Conservation (phyloP, 2,797 vertebrate genomes). For the Xiphophorus birchmanni region DNA sequence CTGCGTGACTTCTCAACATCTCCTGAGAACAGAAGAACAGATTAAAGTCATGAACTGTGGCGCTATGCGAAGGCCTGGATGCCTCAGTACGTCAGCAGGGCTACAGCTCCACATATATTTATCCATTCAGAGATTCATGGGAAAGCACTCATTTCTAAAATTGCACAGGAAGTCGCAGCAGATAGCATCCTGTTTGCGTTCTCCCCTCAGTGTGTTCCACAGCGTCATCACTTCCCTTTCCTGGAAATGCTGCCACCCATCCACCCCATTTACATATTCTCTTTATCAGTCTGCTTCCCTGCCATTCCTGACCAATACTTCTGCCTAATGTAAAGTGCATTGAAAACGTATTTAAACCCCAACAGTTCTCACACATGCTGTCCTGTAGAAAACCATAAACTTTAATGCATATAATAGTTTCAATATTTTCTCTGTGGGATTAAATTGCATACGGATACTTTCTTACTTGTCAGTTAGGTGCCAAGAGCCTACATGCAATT, state of each 20-base stretch:
- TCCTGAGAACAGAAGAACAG: constrained; percentile 64
- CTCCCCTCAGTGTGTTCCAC: constrained; percentile 72
- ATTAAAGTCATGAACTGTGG: constrained; percentile 26
- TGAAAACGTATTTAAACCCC: neutral
- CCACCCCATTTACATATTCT: constrained; percentile 71
- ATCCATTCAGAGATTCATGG: constrained; percentile 67
- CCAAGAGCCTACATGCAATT: neutral
- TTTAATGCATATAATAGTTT: neutral
- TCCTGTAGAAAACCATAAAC: neutral
- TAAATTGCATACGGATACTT: neutral
- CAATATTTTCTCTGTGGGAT: neutral
- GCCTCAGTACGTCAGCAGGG: constrained; percentile 20
- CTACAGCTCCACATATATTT: constrained; percentile 23
- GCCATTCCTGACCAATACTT: constrained; percentile 24
- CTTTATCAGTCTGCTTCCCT: constrained; percentile 42
- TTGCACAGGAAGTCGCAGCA: constrained; percentile 80
- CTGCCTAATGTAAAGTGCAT: constrained; percentile 3
- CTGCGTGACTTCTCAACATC: constrained; percentile 48
- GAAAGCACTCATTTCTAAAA: constrained; percentile 74
- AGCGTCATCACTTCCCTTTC: constrained; percentile 82
- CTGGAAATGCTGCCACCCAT: constrained; percentile 78
- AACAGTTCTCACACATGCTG: neutral
- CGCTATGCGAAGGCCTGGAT: constrained; percentile 5
- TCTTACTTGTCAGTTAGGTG: neutral
- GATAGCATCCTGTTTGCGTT: constrained; percentile 83